Base-by-base conservation (phyloP, 1,140 invertebrate species). In the Eriosoma lanigerum region DNA sequence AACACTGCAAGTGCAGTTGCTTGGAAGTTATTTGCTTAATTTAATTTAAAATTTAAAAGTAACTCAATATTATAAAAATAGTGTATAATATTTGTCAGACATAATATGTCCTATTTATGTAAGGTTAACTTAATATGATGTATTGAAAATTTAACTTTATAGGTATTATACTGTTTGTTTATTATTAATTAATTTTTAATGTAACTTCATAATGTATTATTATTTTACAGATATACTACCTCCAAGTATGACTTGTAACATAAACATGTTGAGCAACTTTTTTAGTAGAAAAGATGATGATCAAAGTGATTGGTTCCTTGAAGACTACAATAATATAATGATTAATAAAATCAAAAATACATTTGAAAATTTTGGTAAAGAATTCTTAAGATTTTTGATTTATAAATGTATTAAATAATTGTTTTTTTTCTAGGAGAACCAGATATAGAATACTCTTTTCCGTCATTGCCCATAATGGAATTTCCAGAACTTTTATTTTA, bases 321-420 rank as follows among this genome's bases (percentile, higher is more conserved):
- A 76, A 46, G 54, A 60, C 17, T 76, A 60, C 15, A 24, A 76
- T 46, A 46, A 48, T 26, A 60, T 24, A 19, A 76, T 76, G 73
- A 58, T 24, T 2, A 3, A 38, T 44, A 26, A 76, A 60, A 76
- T 76, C 12, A 44, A 76, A 60, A 60, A 76, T 60, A 46, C 38
- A 44, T 76, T 76, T 60, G 73, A 58, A 46, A 38, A 46, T 46
- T 76, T 60, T 76, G 73, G 73, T 76, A 76, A 44, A n/a, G 13
- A 17, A 24, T 32, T 38, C 32, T 38, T 4, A 38, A 4, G 32
- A 38, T 4, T 38, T 4, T 38, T 3, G 32, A 38, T 38, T 38
- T 38, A 38, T 4, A 38, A 38, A 38, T 38, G 32, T 38, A 4
- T 4, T 38, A 38, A 4, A 38, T 60, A 6, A 1, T 13, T 32